A percentile compares a stretch with the other conserved stretches of the same genome.
phyloP scores from a whole-genome alignment of 2,797 vertebrate species.

The Sylvilagus floridanus region DNA sequence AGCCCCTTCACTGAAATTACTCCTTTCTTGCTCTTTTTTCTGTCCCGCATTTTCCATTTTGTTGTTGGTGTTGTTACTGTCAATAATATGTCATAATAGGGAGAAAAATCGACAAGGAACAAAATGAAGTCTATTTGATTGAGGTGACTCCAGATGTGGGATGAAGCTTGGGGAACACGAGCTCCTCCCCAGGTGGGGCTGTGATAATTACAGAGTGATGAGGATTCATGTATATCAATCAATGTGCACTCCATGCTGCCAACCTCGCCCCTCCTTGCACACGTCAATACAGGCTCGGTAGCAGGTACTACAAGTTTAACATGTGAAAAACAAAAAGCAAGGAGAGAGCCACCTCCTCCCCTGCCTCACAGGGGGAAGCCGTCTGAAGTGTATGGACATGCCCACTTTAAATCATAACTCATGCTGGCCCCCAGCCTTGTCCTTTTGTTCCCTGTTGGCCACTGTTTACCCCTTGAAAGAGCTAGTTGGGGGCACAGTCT shows the following conservation, averaged over 20 bases:
- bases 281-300: constrained; percentile 50
- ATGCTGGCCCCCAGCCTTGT: neutral
- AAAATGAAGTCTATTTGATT: neutral
- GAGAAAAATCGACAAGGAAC: neutral
- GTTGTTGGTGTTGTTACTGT: neutral
- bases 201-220: neutral
- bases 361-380: neutral
- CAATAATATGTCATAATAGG: neutral
- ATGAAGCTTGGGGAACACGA: neutral
- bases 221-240: constrained; percentile 26
- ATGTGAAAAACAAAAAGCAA: constrained; percentile 21
- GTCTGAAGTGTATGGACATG: neutral
- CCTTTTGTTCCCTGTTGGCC: neutral
- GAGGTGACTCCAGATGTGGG: constrained; percentile 2
- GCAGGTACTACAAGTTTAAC: constrained; percentile 65
- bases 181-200: constrained; percentile 57
- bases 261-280: constrained; percentile 50
- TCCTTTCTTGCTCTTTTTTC: neutral
- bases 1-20: neutral
- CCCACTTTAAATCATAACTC: neutral
- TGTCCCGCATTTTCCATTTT: neutral
- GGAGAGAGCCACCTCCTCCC: neutral
- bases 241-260: neutral
- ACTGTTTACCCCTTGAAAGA: neutral
- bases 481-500: neutral